A percentile compares a stretch with the other conserved stretches of the same genome.
phyloP scores from a whole-genome alignment of 2,113 vertebrate species.

The Telmatochromis sp. region DNA sequence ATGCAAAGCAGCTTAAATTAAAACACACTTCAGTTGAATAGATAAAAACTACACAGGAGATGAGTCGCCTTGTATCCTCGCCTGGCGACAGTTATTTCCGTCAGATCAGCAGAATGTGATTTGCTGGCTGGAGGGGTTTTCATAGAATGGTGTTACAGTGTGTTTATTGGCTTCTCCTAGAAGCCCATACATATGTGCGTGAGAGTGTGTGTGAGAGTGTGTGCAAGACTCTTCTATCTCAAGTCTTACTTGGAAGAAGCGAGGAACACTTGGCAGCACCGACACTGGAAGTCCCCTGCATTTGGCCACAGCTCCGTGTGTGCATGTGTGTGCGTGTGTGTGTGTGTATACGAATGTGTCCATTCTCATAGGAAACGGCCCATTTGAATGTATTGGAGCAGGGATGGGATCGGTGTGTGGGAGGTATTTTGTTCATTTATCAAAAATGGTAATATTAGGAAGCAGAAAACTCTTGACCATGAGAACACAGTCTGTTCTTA shows the following conservation, averaged over 20 bases:
- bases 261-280: conserved; percentile 65
- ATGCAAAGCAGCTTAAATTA: conserved; percentile 68
- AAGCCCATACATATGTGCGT: not conserved
- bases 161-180: conserved; percentile 5
- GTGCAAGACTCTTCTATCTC: conserved; percentile 15
- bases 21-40: conserved; percentile 60
- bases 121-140: conserved; percentile 34
- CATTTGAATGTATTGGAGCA: conserved; percentile 52
- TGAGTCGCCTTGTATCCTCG: conserved; percentile 33
- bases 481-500: conserved; percentile 33
- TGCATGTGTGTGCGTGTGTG: not conserved
- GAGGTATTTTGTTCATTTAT: conserved; percentile 61
- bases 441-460: conserved; percentile 50
- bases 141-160: conserved; percentile 8
- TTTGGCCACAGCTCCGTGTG: conserved; percentile 40
- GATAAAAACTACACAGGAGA: conserved; percentile 49
- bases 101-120: conserved; percentile 45
- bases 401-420: conserved; percentile 54
- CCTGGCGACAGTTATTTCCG: conserved; percentile 46
- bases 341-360: not conserved
- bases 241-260: conserved; percentile 51
- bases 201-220: not conserved
- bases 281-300: conserved; percentile 71
- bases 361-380: conserved; percentile 42
- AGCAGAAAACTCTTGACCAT: conserved; percentile 42